These are phyloP conservation scores for Cladopsammia gracilis DNA, from an alignment of 64 coral and sea anemone genomes.

Conservation along the genomic window DNA sequence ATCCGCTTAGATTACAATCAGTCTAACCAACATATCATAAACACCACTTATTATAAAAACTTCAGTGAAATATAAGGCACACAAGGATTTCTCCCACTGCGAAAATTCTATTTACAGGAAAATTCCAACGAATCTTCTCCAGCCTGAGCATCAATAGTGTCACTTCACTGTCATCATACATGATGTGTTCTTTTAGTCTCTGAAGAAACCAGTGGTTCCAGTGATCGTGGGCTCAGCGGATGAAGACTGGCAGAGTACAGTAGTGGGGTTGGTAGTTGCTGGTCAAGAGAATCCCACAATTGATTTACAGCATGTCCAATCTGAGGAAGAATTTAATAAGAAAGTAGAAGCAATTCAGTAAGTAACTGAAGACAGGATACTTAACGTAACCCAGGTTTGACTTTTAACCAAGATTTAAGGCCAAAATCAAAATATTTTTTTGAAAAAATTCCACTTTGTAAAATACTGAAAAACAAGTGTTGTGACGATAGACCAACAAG, in stretches of 20 bases:
- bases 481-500: too few species aligned
- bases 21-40: too few species aligned
- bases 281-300: slow-evolving; percentile 79
- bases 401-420: too few species aligned
- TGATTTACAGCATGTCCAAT: slow-evolving; percentile 71
- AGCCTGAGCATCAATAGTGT: too few species aligned
- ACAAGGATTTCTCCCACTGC: too few species aligned
- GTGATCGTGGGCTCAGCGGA: slow-evolving; percentile 85
- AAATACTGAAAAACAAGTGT: too few species aligned
- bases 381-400: background rate
- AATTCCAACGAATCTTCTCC: too few species aligned
- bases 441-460: background rate
- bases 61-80: too few species aligned
- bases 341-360: slow-evolving; percentile 81
- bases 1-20: too few species aligned
- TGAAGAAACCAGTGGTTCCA: slow-evolving; percentile 91
- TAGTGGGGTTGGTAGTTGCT: slow-evolving; percentile 88
- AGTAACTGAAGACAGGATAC: background rate
- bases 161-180: background rate
- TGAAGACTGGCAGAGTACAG: slow-evolving; percentile 78
- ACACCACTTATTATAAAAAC: too few species aligned
- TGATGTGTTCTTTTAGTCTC: slow-evolving; percentile 61
- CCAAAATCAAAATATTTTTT: background rate
- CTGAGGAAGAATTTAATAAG: slow-evolving; percentile 25
- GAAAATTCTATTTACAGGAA: too few species aligned